These are phyloP conservation scores for Pseudocheirus occidentalis DNA, from an alignment of 2,797 vertebrate species.

Conservation along the genomic window DNA sequence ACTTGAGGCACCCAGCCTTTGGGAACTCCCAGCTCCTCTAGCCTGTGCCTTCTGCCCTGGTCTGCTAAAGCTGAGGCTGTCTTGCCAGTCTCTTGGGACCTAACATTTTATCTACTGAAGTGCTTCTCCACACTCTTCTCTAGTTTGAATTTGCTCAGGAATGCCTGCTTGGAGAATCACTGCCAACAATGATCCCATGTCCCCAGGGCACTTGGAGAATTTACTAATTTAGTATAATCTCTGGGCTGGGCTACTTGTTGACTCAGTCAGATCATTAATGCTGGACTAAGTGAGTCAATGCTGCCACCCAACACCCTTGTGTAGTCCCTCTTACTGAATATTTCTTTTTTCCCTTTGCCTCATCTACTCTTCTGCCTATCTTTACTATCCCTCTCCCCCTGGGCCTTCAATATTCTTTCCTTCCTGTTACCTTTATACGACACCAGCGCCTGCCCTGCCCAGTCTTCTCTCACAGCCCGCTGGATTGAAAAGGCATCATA, in stretches of 20 bases:
- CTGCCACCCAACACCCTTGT: neutral
- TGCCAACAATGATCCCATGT: neutral
- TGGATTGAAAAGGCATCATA: neutral
- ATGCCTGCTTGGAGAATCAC: neutral
- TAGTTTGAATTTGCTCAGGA: neutral
- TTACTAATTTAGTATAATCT: neutral
- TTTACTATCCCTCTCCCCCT: neutral
- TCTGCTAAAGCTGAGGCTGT: neutral
- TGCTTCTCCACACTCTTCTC: neutral
- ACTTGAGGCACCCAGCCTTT: neutral
- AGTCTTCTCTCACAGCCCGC: neutral
- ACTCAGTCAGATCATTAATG: conserved; percentile 19
- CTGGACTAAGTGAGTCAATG: neutral
- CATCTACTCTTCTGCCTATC: neutral
- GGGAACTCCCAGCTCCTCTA: neutral
- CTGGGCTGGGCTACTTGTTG: neutral
- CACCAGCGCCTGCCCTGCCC: neutral
- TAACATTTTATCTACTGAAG: neutral
- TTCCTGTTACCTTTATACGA: neutral
- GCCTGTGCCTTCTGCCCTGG: neutral
- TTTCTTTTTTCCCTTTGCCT: neutral
- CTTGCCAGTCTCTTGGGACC: neutral
- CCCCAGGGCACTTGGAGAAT: neutral
- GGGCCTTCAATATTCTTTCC: neutral
- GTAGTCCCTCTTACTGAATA: neutral